phyloP scores from a whole-genome alignment of 1,140 invertebrate species.

The Medauroidea extradentata region DNA sequence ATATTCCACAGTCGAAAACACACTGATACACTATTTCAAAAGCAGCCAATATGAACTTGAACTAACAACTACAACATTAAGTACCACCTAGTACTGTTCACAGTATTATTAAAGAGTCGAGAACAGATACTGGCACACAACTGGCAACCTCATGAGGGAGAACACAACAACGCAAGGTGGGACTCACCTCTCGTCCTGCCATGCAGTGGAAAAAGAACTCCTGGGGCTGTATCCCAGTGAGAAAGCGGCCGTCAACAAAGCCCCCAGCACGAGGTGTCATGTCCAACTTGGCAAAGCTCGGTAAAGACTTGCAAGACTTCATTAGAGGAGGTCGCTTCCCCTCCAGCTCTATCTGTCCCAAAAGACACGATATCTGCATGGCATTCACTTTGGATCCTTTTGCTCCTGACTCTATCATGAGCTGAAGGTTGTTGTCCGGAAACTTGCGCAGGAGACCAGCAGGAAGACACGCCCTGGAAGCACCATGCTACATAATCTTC shows the following conservation, averaged over 20 bases:
- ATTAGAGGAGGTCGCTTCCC: slow-evolving; percentile 93
- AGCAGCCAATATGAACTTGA: too few species aligned
- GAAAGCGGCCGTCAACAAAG: slow-evolving; percentile 92
- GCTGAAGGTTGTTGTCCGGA: slow-evolving; percentile 91
- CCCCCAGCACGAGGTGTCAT: slow-evolving; percentile 89
- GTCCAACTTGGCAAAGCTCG: slow-evolving; percentile 90
- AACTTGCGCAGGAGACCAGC: slow-evolving; percentile 80
- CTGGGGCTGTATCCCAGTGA: slow-evolving; percentile 95
- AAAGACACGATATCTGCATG: slow-evolving; percentile 94
- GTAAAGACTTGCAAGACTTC: slow-evolving; percentile 87
- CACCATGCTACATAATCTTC: not conserved
- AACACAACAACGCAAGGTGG: not conserved
- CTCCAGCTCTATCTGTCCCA: slow-evolving; percentile 98
- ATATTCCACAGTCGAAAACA: too few species aligned
- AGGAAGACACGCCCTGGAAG: slow-evolving; percentile 65
- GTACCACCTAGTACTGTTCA: too few species aligned
- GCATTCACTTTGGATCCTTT: slow-evolving; percentile 96
- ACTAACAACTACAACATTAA: slow-evolving; percentile 26
- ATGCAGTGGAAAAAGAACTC: slow-evolving; percentile 99
- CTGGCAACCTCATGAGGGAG: too few species aligned
- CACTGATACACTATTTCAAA: too few species aligned
- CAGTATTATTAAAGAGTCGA: too few species aligned
- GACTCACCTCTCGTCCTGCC: slow-evolving; percentile 88
- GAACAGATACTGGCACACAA: too few species aligned
- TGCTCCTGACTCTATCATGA: slow-evolving; percentile 98